phyloP scores from a whole-genome alignment of 2,797 vertebrate genomes.

The Coracias cyanogaster region DNA sequence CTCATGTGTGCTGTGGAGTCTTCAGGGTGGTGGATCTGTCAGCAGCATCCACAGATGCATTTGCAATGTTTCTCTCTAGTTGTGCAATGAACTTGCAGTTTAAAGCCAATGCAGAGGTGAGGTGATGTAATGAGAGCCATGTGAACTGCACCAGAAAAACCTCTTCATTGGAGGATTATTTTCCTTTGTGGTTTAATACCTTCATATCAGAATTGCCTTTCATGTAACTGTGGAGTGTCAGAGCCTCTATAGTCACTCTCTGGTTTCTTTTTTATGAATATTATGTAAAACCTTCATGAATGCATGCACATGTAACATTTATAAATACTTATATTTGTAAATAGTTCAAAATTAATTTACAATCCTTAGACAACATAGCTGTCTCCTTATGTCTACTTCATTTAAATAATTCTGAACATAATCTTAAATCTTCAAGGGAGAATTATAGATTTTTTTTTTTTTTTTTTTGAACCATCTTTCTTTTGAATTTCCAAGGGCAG shows the following conservation, averaged over 20 bases:
- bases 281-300: background rate
- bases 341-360: background rate
- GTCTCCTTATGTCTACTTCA: background rate
- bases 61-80: background rate
- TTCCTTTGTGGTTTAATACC: background rate
- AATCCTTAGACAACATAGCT: background rate
- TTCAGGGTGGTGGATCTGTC: background rate
- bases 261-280: background rate
- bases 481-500: background rate
- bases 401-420: background rate
- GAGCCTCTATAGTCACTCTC: accelerated
- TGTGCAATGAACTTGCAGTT: background rate
- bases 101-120: background rate
- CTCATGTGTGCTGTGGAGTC: background rate
- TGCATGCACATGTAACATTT: background rate
- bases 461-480: background rate
- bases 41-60: background rate
- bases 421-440: background rate
- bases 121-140: background rate
- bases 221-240: background rate
- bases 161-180: background rate
- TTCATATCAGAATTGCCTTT: background rate
- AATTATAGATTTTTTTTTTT: too few relatives aligned
- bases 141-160: background rate
- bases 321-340: background rate